Percentiles rank a stretch among this genome's conserved stretches.
These are phyloP conservation scores for Mya arenaria DNA, from an alignment of 1,140 invertebrate genomes.

Conservation along the genomic window DNA sequence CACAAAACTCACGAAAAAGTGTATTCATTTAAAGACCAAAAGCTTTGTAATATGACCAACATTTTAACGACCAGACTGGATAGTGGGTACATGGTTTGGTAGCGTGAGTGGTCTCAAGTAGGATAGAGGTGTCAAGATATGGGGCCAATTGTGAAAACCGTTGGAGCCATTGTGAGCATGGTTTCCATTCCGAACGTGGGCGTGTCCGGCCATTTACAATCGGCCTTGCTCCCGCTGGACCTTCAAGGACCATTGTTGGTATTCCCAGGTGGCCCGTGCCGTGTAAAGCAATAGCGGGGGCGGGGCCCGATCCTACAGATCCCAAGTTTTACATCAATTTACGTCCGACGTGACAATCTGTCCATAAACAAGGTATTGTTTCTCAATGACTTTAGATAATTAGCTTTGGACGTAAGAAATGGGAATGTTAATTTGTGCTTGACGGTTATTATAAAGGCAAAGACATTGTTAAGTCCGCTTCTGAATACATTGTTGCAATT, in stretches of 20 bases:
- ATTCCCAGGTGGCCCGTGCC: constrained; percentile 32
- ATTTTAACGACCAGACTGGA: no score
- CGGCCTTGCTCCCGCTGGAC: constrained; percentile 14
- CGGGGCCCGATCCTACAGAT: constrained; percentile 19
- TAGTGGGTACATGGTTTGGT: no score
- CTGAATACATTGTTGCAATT: background rate
- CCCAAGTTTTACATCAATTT: constrained; percentile 52
- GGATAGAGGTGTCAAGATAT: no score
- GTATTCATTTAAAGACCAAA: no score
- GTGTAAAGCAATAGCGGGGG: constrained; percentile 39
- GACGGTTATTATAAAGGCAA: background rate
- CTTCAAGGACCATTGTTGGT: constrained; percentile 24
- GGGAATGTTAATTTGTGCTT: constrained; percentile 28
- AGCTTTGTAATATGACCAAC: no score
- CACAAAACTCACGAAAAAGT: no score
- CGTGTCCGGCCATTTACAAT: constrained; percentile 14
- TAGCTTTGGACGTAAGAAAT: constrained; percentile 26
- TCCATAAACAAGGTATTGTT: constrained; percentile 29
- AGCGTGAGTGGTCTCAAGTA: no score
- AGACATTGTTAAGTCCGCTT: no score
- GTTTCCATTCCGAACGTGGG: background rate
- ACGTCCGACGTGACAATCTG: constrained; percentile 36
- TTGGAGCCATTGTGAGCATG: background rate
- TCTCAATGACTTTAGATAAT: background rate
- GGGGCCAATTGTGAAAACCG: background rate